Base-by-base conservation (phyloP, 2,888 invertebrate genomes). In the Machimus atricapillus region DNA sequence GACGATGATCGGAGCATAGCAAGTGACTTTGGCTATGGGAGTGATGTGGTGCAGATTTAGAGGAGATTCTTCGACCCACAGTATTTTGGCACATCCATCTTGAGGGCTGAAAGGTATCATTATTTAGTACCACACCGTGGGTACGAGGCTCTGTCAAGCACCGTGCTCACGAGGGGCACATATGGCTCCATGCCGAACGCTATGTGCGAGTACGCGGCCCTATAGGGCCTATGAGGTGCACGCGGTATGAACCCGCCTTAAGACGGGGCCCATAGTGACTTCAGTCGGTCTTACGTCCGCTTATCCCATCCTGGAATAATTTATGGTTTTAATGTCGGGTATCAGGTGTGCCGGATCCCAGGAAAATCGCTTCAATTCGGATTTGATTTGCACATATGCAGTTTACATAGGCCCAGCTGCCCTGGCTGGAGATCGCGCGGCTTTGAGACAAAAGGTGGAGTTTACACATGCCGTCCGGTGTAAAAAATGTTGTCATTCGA, bases 1-100 rank as follows among this genome's bases (percentile, higher is more conserved):
- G 34, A 27, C 40, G 34, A 27, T 66, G 66, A 66, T 66, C 66
- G 23, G 66, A 12, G 66, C 66, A 66, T 46, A 40, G 23, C 23
- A 78, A 40, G 78, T 43, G 78, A 23, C 37, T 43, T 43, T 40
- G 78, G 78, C 78, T 40, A 43, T 40, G 40, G n/a, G 43, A 66
- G 66, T 40, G 78, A 81, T 81, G 27, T 43, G 81, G 81, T 56
- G 52, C 56, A 52, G 34, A 52, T 81, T 81, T 56, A 81, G 56
- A 81, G 52, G 19, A 43, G 34, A 76, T 31, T 40, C 52, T 66
- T 58, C 81, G 74, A 74, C 40, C 27, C 73, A 74, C 86, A 87
- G 86, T 58, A 87, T 86, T 87, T 87, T 87, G 86, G 87, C 74
- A 87, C 87, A 87, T 87, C 86, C 87, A 87, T 87, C 87, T 87